Percentiles rank a stretch among this genome's conserved stretches.
These are phyloP conservation scores for Glandiceps talaboti DNA, from an alignment of 53 echinoderm and acorn worm genomes.

Conservation along the genomic window DNA sequence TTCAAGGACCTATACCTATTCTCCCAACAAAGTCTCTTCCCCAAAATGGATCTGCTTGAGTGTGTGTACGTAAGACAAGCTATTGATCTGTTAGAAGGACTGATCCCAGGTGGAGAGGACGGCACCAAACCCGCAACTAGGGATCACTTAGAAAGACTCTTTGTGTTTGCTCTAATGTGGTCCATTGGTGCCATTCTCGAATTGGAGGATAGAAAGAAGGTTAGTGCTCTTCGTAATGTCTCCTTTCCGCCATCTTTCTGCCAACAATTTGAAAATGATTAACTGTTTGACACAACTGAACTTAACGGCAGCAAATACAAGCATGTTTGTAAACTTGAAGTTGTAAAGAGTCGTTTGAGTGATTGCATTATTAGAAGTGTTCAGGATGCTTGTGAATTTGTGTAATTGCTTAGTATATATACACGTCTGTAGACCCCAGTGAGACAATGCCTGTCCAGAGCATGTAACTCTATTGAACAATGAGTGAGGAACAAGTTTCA, in stretches of 20 bases:
- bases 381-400: too few species aligned
- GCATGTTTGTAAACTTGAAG: too few species aligned
- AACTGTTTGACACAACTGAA: not conserved
- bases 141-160: constrained; percentile 79
- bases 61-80: constrained; percentile 88
- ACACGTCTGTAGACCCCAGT: too few species aligned
- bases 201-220: constrained; percentile 89
- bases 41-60: constrained; percentile 87
- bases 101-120: constrained; percentile 78
- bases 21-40: constrained; percentile 43
- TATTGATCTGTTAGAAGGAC: constrained; percentile 66
- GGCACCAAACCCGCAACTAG: constrained; percentile 44
- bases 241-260: not conserved
- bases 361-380: too few species aligned
- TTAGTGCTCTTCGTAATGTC: constrained; percentile 8
- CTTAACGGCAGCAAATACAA: not conserved
- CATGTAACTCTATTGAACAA: too few species aligned
- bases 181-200: constrained; percentile 90
- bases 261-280: not conserved
- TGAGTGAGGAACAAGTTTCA: too few species aligned
- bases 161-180: constrained; percentile 97
- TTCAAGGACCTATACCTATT: constrained; percentile 67
- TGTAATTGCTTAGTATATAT: too few species aligned
- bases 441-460: too few species aligned
- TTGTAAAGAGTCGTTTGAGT: too few species aligned